Conservation (phyloP, 2,888 invertebrate species). For the Tuta absoluta region DNA sequence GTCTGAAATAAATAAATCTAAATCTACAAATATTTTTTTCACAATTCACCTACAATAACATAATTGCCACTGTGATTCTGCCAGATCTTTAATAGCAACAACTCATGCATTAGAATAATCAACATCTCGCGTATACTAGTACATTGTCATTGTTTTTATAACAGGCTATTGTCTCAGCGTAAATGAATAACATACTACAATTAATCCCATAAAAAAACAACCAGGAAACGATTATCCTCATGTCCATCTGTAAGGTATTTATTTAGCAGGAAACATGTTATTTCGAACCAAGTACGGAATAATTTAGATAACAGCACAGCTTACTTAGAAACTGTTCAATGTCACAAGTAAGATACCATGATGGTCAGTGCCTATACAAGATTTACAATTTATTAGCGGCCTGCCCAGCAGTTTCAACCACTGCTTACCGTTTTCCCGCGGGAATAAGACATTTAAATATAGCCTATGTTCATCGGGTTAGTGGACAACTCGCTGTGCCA, state of each 20-base stretch:
- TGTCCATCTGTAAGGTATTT: conserved; percentile 33
- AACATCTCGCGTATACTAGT: conserved; percentile 34
- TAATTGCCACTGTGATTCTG: background rate
- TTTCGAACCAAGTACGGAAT: conserved; percentile 13
- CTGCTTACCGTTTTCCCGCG: too few species aligned
- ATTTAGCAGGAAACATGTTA: conserved; percentile 30
- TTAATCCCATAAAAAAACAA: conserved; percentile 48
- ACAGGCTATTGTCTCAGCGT: conserved; percentile 57
- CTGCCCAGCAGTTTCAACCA: too few species aligned
- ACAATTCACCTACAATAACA: background rate
- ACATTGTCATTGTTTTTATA: conserved; percentile 50
- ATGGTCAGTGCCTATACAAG: too few species aligned
- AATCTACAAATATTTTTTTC: too few species aligned
- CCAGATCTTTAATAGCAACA: conserved; percentile 4
- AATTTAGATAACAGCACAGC: conserved; percentile 8
- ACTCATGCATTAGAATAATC: conserved; percentile 30
- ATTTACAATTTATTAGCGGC: too few species aligned
- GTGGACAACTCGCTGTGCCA: too few species aligned
- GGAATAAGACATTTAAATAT: too few species aligned
- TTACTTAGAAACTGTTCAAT: conserved; percentile 2
- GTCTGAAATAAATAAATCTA: too few species aligned
- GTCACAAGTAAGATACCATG: background rate
- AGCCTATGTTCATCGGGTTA: too few species aligned
- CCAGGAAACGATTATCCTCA: conserved; percentile 52
- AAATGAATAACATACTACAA: conserved; percentile 42